These are phyloP conservation scores for Melipona bicolor DNA, from an alignment of 2,888 invertebrate genomes.

Conservation along the genomic window DNA sequence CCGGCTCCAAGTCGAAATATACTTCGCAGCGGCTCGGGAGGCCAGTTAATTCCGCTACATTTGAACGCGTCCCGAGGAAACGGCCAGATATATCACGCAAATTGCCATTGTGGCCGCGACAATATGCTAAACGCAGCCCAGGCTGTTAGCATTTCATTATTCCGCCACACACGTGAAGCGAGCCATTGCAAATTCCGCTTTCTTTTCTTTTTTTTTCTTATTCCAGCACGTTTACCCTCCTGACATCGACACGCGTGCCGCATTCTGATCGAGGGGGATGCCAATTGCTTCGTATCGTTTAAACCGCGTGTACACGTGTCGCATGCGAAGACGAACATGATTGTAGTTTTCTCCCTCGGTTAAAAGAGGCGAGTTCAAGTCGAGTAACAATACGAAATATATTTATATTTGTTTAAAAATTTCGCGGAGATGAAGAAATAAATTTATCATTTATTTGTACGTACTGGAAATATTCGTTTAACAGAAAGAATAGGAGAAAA, in stretches of 20 bases:
- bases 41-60: conserved; percentile 83
- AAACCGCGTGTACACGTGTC: background rate
- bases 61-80: conserved; percentile 77
- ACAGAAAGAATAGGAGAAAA: too few species aligned
- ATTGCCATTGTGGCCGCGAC: conserved; percentile 84
- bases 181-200: conserved; percentile 16
- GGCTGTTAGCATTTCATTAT: conserved; percentile 81
- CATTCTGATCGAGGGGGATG: conserved; percentile 24
- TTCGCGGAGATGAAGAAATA: too few species aligned
- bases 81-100: conserved; percentile 82
- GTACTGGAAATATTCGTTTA: too few species aligned
- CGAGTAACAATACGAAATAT: too few species aligned
- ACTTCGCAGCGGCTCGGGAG: conserved; percentile 25
- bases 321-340: background rate
- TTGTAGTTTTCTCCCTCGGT: background rate
- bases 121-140: conserved; percentile 78
- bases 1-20: conserved; percentile 22
- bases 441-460: too few species aligned
- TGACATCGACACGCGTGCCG: conserved; percentile 22
- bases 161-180: conserved; percentile 54
- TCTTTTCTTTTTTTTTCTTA: conserved; percentile 27
- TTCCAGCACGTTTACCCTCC: conserved; percentile 36
- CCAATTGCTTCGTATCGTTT: conserved; percentile 23
- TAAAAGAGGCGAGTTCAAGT: too few species aligned
- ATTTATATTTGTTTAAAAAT: too few species aligned